Conservation (phyloP, 2,888 invertebrate species). For the Hemithea aestivaria region DNA sequence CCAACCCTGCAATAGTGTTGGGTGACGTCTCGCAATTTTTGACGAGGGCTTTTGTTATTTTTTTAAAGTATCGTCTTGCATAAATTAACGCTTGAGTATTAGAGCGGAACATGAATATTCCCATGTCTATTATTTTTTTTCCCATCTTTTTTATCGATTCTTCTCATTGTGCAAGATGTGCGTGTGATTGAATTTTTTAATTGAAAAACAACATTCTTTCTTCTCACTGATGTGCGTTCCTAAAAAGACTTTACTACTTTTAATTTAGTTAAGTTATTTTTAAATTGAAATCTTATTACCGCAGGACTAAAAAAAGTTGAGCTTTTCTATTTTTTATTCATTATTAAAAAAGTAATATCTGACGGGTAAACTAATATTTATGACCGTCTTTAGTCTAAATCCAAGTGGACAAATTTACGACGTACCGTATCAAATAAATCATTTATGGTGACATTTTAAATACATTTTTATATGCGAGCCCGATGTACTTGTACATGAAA, state of each 20-base stretch:
- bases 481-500: conserved; percentile 50
- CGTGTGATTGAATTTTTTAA: conserved; percentile 35
- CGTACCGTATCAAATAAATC: conserved; percentile 67
- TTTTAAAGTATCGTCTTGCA: conserved; percentile 69
- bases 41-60: conserved; percentile 65
- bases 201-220: conserved; percentile 35
- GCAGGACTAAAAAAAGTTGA: too few relatives aligned
- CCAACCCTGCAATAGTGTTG: conserved; percentile 62
- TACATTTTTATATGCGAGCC: conserved; percentile 76
- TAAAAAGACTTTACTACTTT: too few relatives aligned
- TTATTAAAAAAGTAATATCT: background rate
- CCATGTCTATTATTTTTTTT: conserved; percentile 60
- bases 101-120: conserved; percentile 69
- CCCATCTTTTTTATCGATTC: conserved; percentile 23
- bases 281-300: too few relatives aligned
- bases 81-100: conserved; percentile 67
- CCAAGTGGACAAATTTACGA: conserved; percentile 76
- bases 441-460: conserved; percentile 75
- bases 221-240: too few relatives aligned
- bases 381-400: conserved; percentile 59
- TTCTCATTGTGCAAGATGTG: conserved; percentile 28
- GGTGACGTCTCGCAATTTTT: conserved; percentile 73
- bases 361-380: conserved; percentile 47
- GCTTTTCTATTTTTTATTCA: too few relatives aligned
- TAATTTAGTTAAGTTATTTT: too few relatives aligned